A percentile compares a stretch with the other conserved stretches of the same genome.
phyloP scores from a whole-genome alignment of 2,888 invertebrate genomes.

The Alloplasta piceator region DNA sequence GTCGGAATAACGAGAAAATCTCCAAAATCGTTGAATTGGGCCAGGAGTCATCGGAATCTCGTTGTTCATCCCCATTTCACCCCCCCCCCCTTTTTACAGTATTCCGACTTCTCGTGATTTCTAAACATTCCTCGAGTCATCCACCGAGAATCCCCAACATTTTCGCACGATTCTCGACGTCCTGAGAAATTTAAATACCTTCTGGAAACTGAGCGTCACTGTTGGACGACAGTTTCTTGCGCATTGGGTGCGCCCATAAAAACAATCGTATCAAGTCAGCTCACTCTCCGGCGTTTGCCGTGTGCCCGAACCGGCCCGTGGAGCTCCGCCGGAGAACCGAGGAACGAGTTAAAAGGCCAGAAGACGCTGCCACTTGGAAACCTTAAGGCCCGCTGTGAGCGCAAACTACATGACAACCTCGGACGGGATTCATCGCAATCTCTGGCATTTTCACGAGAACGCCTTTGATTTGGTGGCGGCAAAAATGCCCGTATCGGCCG shows the following conservation, averaged over 20 bases:
- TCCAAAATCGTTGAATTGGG: no score
- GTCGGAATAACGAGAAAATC: no score
- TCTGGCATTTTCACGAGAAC: slow-evolving; percentile 81
- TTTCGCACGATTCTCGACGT: not conserved
- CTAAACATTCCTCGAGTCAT: not conserved
- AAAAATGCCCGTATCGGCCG: slow-evolving; percentile 79
- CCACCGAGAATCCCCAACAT: not conserved
- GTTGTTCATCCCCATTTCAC: not conserved
- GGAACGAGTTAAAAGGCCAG: slow-evolving; percentile 69
- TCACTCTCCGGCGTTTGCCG: slow-evolving; percentile 69
- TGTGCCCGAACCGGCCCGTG: slow-evolving; percentile 67
- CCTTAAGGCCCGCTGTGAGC: slow-evolving; percentile 62
- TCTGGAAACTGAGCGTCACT: slow-evolving; percentile 76
- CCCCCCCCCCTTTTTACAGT: no score
- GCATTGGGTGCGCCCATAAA: slow-evolving; percentile 80
- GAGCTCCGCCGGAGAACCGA: slow-evolving; percentile 33
- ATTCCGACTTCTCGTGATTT: no score
- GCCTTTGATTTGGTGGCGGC: slow-evolving; percentile 79
- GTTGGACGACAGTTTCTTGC: slow-evolving; percentile 82
- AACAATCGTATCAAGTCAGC: slow-evolving; percentile 82
- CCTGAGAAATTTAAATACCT: slow-evolving; percentile 22
- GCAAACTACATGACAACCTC: slow-evolving; percentile 54
- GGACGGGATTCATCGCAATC: slow-evolving; percentile 78
- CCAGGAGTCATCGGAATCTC: not conserved
- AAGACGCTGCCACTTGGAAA: slow-evolving; percentile 58